These are phyloP conservation scores for Cephus nigrinus DNA, from an alignment of 2,888 invertebrate genomes.

Conservation along the genomic window DNA sequence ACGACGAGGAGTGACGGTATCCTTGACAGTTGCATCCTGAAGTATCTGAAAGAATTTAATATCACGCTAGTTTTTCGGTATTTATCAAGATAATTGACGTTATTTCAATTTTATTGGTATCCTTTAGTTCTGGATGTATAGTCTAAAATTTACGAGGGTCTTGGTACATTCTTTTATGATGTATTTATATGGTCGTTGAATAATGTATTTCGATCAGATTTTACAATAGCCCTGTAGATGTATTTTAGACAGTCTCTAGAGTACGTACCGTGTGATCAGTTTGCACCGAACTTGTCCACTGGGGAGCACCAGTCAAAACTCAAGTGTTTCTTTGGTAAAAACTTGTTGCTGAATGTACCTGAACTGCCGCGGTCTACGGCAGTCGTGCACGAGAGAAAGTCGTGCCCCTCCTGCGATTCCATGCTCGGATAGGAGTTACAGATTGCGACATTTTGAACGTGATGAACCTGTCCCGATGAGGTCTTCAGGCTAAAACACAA, in stretches of 20 bases:
- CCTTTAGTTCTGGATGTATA: neutral
- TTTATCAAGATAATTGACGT: neutral
- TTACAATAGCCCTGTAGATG: neutral
- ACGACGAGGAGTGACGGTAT: constrained; percentile 45
- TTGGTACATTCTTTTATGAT: neutral
- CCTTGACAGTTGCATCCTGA: constrained; percentile 53
- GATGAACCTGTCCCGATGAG: constrained; percentile 19
- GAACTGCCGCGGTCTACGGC: constrained; percentile 25
- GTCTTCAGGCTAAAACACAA: constrained; percentile 32
- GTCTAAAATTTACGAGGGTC: neutral
- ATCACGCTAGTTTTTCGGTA: neutral
- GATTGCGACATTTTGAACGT: constrained; percentile 43
- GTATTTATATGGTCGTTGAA: neutral
- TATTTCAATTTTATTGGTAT: neutral
- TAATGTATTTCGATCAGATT: neutral
- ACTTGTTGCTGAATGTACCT: constrained; percentile 57
- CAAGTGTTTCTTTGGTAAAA: constrained; percentile 56
- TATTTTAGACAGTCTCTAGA: neutral
- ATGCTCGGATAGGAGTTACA: constrained; percentile 17
- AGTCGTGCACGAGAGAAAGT: constrained; percentile 46
- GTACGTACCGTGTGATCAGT: constrained; percentile 10
- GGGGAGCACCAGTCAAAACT: constrained; percentile 11
- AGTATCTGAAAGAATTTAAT: neutral
- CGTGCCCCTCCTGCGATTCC: constrained; percentile 26
- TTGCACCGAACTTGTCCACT: constrained; percentile 11